A percentile compares a stretch with the other conserved stretches of the same genome.
These are phyloP conservation scores for Hymenopus coronatus DNA, from an alignment of 2,888 invertebrate genomes.

Conservation along the genomic window DNA sequence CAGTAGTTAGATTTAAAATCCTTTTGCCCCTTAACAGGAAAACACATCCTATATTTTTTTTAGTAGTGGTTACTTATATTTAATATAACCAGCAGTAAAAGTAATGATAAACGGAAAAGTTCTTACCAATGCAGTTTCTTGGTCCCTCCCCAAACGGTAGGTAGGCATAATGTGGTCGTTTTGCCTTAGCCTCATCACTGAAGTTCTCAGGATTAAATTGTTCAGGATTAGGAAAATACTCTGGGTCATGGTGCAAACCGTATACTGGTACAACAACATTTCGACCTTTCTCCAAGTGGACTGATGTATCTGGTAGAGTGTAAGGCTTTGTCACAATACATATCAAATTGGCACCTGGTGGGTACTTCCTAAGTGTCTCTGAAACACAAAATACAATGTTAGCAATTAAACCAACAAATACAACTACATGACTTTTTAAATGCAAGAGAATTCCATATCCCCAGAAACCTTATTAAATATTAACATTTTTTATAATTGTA, in stretches of 20 bases:
- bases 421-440: too few species aligned
- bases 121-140: slow-evolving; percentile 15
- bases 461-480: too few species aligned
- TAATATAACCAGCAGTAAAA: too few species aligned
- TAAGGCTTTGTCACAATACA: slow-evolving; percentile 6
- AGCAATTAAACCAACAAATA: too few species aligned
- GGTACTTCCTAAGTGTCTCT: slow-evolving; percentile 2
- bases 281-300: not conserved
- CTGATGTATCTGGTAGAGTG: not conserved
- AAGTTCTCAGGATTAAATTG: slow-evolving; percentile 4
- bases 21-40: too few species aligned
- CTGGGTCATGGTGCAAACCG: slow-evolving; percentile 10
- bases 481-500: too few species aligned
- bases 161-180: not conserved
- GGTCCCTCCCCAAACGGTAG: slow-evolving; percentile 12
- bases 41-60: too few species aligned
- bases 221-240: slow-evolving; percentile 3
- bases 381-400: not conserved
- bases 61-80: too few species aligned
- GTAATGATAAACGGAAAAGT: too few species aligned
- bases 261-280: slow-evolving; percentile 5
- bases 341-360: not conserved
- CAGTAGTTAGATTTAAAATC: too few species aligned
- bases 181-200: not conserved
- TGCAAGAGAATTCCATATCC: too few species aligned